Conservation (phyloP, 2,888 invertebrate genomes). For the Xylota segnis region DNA sequence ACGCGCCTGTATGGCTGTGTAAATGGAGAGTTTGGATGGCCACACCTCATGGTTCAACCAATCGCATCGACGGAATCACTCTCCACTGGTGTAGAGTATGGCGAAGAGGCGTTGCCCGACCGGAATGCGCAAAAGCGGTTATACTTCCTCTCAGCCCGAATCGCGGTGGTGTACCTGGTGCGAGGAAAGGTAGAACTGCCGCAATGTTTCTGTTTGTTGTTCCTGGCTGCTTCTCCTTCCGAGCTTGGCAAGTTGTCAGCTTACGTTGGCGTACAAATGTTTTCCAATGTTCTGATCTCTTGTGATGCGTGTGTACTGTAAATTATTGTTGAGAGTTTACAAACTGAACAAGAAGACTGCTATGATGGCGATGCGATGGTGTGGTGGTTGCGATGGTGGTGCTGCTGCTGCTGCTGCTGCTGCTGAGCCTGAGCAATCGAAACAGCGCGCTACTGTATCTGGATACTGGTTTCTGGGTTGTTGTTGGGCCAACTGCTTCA, state of each 20-base stretch:
- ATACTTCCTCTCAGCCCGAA: slow-evolving; percentile 34
- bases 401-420: slow-evolving; percentile 8
- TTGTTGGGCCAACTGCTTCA: slow-evolving; percentile 62
- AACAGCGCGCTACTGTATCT: slow-evolving; percentile 67
- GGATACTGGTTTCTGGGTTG: slow-evolving; percentile 53
- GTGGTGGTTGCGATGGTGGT: slow-evolving; percentile 27
- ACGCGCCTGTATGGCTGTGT: slow-evolving; percentile 43
- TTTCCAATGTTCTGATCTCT: slow-evolving; percentile 76
- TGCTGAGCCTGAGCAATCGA: slow-evolving; percentile 53
- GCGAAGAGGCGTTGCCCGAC: slow-evolving; percentile 39
- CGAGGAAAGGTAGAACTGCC: slow-evolving; percentile 39
- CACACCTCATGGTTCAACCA: slow-evolving; percentile 62
- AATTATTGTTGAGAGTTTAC: slow-evolving; percentile 79
- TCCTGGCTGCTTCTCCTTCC: slow-evolving; percentile 68
- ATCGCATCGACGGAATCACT: slow-evolving; percentile 41
- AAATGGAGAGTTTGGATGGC: slow-evolving; percentile 57
- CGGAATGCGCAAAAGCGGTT: slow-evolving; percentile 65
- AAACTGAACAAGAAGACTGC: slow-evolving; percentile 74
- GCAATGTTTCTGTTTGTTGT: slow-evolving; percentile 77
- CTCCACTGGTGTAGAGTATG: slow-evolving; percentile 55
- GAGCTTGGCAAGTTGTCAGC: slow-evolving; percentile 75
- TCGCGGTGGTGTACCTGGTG: slow-evolving; percentile 28
- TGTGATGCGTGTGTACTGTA: slow-evolving; percentile 78
- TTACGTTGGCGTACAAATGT: slow-evolving; percentile 76
- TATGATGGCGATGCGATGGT: slow-evolving; percentile 42